Base-by-base conservation (phyloP, 2,113 vertebrate genomes). In the Aegotheles bennettii region DNA sequence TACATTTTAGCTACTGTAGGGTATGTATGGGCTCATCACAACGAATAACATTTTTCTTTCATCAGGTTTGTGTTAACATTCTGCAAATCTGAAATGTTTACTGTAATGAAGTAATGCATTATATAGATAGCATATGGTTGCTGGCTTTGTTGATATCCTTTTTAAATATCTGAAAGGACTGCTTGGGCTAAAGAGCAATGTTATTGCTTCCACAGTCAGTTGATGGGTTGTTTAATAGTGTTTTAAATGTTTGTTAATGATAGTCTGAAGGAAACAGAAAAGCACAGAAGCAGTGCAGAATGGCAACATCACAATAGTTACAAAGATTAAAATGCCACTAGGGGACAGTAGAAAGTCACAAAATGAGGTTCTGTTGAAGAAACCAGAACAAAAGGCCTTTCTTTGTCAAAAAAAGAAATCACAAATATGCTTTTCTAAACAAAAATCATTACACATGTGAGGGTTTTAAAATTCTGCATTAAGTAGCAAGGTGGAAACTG, bases 291-390 rank as follows among this genome's bases (percentile, higher is more conserved):
- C 97, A 95, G 95, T 75, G 77, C 95, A 89, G 95, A 96, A 97
- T 91, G 94, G 94, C 78, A 95, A 70, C 84, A 96, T 77, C 97
- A 97, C 97, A 96, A 93, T 70, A 97, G 97, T 97, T 96, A 97
- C 80, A 84, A 98, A 97, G 97, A 98, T 97, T 96, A 97, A 98
- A 96, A 92, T 95, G 96, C 98, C 99, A 99, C 99, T 99, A 99
- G 99, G 98, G 99, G 99, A 98, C 99, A 99, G 99, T 99, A 99
- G 98, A 99, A 99, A 99, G 99, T 99, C 99, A 99, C 96, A 98
- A 97, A 99, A 98, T 94, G 96, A 97, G 97, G 96, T 97, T 97
- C 95, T 98, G 97, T 96, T 98, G 96, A 95, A 96, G 97, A 97
- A 98, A 98, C 96, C 97, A 97, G 98, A 99, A 99, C 99, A 99